Evolutionary conservation across 2,888 invertebrate species (phyloP), one percentile per base, ranked within the genome.

Genomic region (Macrosiphum euphorbiae): DNA sequence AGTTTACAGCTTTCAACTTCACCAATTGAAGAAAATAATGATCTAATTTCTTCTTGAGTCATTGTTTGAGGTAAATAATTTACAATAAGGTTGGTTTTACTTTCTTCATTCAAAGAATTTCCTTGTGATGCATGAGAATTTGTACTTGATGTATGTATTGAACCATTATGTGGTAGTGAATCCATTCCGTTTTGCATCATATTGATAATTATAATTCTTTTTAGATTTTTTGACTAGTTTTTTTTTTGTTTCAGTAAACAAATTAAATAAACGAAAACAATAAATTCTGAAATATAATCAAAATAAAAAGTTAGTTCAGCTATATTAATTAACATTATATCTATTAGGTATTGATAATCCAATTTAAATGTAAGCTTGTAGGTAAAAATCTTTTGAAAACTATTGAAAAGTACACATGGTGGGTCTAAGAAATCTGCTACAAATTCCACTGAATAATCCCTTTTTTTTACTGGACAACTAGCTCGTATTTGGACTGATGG

Each of bases 1-100:
- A 99, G 97, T 96, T 99, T 99, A 96, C 99, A 99, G 95, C 99
- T 99, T 96, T 99, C 99, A 95, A 99, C 99, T 96, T 99, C 99
- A 94, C 99, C 99, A 96, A 99, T 99, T 96, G 98, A 99, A 94
- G 99, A 98, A 96, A 99, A 99, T 94, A 99, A 97, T 94, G 99
- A 98, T 95, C 99, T 97, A 95, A 99, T 99, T 96, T 99, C 99
- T 96, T 99, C 99, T 96, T 99, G 99, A 94, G 99, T 99, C 99
- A 99, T 99, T 95, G 98, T 99, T 97, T 99, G 99, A 95, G 99
- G 99, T 96, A 99, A 97, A 96, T 99, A 99, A 97, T 99, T 99
- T 96, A 99, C 99, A 96, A 99, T 99, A 95, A 99, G 97, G 97
- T 99, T 99, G 95, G 99, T 99, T 97, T 99, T 98, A 95, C 98